Conservation (phyloP, 2,888 invertebrate genomes). For the Plebejus melissa region DNA sequence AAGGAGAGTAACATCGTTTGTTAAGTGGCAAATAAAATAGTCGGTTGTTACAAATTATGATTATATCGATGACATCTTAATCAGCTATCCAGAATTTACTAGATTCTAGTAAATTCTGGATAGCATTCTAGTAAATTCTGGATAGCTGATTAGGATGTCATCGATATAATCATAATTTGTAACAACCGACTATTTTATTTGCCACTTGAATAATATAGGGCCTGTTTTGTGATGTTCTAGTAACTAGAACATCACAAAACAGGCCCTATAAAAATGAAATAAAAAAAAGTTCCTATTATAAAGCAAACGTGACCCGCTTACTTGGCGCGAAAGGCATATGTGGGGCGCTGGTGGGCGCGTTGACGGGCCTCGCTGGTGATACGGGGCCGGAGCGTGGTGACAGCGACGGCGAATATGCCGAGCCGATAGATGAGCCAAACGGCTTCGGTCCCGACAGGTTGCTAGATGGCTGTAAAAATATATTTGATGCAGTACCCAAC, state of each 20-base stretch:
- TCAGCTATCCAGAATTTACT: background rate
- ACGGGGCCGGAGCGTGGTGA: conserved; percentile 73
- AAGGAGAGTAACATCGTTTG: background rate
- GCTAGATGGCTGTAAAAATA: conserved; percentile 63
- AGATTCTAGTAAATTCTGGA: too few relatives aligned
- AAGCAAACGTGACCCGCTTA: conserved; percentile 76
- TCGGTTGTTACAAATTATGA: background rate
- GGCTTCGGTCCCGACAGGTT: conserved; percentile 80
- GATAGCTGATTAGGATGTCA: background rate
- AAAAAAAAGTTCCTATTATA: conserved; percentile 43
- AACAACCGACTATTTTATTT: background rate
- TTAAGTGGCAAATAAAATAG: background rate
- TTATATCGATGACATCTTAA: background rate
- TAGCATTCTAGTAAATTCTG: too few relatives aligned
- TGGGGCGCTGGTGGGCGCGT: conserved; percentile 46
- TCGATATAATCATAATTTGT: background rate
- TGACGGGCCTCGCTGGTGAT: conserved; percentile 69
- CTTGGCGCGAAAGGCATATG: conserved; percentile 63
- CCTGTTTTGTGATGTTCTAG: too few relatives aligned
- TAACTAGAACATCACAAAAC: background rate
- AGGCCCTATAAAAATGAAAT: background rate
- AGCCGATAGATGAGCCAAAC: conserved; percentile 80
- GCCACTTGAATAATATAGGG: too few relatives aligned
- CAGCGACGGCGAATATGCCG: conserved; percentile 71
- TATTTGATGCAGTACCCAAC: conserved; percentile 6